Conservation (phyloP, 2,113 vertebrate genomes). For the Crotalus horridus region DNA sequence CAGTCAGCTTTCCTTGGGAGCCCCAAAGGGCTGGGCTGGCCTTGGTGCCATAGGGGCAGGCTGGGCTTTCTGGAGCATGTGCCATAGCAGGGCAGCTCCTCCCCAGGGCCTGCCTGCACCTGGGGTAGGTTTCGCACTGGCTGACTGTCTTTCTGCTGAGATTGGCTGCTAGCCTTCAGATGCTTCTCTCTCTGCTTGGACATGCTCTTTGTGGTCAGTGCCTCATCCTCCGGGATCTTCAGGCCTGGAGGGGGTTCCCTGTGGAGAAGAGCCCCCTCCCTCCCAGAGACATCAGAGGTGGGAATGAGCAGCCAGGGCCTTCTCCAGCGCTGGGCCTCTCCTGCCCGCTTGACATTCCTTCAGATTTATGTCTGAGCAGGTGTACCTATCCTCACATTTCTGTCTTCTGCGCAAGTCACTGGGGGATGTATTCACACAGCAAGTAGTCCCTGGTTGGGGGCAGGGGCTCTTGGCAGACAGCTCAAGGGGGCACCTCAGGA, state of each 20-base stretch:
- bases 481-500: background rate
- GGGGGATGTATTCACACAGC: background rate
- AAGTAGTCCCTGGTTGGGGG: background rate
- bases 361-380: background rate
- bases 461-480: background rate
- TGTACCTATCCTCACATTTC: background rate
- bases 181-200: background rate
- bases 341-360: background rate
- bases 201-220: background rate
- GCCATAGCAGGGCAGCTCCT: background rate
- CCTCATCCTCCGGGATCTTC: background rate
- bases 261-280: background rate
- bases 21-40: background rate
- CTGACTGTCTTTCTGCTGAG: background rate
- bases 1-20: background rate
- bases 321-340: background rate
- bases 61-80: background rate
- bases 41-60: background rate
- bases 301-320: background rate
- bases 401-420: background rate
- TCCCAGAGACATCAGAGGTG: background rate
- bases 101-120: background rate
- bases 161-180: background rate
- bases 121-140: background rate
- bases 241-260: background rate